Percentiles rank a stretch among this genome's conserved stretches.
These are phyloP conservation scores for Rhingia rostrata DNA, from an alignment of 2,888 invertebrate genomes.

Conservation along the genomic window DNA sequence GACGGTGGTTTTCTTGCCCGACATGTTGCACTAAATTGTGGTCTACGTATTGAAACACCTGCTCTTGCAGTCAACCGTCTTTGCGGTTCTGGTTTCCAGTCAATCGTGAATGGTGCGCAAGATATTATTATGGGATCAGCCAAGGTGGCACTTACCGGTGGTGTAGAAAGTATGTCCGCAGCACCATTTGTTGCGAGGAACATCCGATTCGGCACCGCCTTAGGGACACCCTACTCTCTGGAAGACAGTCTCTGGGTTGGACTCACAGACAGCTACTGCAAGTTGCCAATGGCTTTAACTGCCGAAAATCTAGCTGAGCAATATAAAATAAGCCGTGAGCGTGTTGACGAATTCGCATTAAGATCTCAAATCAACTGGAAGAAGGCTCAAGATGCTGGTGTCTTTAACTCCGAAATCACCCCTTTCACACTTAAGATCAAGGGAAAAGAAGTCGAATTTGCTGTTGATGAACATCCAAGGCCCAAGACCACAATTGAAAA, in stretches of 20 bases:
- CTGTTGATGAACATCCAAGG: conserved; percentile 96
- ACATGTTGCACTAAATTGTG: conserved; percentile 92
- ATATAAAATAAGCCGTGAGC: conserved; percentile 90
- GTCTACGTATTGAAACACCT: conserved; percentile 93
- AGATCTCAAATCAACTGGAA: conserved; percentile 95
- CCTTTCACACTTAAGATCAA: conserved; percentile 93
- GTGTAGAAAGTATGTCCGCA: conserved; percentile 98
- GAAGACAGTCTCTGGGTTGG: conserved; percentile 96
- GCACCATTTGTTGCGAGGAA: conserved; percentile 93
- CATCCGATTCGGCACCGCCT: conserved; percentile 92
- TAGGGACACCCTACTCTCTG: conserved; percentile 90
- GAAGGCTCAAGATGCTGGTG: conserved; percentile 92
- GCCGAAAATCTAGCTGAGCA: conserved; percentile 96
- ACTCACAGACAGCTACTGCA: conserved; percentile 93
- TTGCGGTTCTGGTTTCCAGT: conserved; percentile 99
- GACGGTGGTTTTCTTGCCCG: conserved; percentile 95
- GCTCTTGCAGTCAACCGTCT: conserved; percentile 95
- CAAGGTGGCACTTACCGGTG: conserved; percentile 94
- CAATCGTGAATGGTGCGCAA: conserved; percentile 95
- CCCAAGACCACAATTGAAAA: conserved; percentile 93
- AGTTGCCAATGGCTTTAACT: conserved; percentile 97
- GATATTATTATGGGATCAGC: conserved; percentile 94
- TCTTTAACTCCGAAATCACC: conserved; percentile 94
- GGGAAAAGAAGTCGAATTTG: conserved; percentile 90
- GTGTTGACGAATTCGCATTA: conserved; percentile 93